Conservation (phyloP, 2,888 invertebrate species). For the Tribolium freemani region DNA sequence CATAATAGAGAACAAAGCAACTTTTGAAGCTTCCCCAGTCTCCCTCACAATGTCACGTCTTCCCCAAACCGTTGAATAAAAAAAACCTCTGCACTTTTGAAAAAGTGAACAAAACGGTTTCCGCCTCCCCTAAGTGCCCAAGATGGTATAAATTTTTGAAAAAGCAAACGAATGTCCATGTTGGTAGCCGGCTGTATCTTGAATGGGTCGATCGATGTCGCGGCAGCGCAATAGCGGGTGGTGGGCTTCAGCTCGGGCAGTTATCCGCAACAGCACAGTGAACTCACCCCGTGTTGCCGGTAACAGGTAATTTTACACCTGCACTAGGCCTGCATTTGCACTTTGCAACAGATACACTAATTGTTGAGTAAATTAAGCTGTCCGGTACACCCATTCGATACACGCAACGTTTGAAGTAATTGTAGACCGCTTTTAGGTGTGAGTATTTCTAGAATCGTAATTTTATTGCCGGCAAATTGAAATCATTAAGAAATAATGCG, state of each 20-base stretch:
- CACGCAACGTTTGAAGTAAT: constrained; percentile 24
- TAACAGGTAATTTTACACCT: constrained; percentile 60
- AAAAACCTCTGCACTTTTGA: no score
- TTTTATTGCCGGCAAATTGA: not conserved
- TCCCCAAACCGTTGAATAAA: not conserved
- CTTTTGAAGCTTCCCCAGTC: not conserved
- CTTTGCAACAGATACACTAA: constrained; percentile 36
- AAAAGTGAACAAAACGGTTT: no score
- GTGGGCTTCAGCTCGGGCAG: constrained; percentile 48
- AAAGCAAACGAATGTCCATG: constrained; percentile 19
- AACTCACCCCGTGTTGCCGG: constrained; percentile 56
- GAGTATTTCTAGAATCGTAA: not conserved
- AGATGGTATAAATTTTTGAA: not conserved
- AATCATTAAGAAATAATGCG: not conserved
- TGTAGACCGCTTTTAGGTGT: not conserved
- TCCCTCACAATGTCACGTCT: not conserved
- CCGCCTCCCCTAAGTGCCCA: not conserved
- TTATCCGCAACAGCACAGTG: constrained; percentile 56
- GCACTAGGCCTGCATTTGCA: constrained; percentile 51
- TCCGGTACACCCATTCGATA: constrained; percentile 19
- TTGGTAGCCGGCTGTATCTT: constrained; percentile 39
- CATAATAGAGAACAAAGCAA: not conserved
- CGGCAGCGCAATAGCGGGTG: constrained; percentile 57
- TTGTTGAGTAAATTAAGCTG: constrained; percentile 22
- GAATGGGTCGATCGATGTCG: constrained; percentile 56